Evolutionary conservation across 2,888 invertebrate genomes (phyloP).

Genomic region (Agrenia bidenticulata): DNA sequence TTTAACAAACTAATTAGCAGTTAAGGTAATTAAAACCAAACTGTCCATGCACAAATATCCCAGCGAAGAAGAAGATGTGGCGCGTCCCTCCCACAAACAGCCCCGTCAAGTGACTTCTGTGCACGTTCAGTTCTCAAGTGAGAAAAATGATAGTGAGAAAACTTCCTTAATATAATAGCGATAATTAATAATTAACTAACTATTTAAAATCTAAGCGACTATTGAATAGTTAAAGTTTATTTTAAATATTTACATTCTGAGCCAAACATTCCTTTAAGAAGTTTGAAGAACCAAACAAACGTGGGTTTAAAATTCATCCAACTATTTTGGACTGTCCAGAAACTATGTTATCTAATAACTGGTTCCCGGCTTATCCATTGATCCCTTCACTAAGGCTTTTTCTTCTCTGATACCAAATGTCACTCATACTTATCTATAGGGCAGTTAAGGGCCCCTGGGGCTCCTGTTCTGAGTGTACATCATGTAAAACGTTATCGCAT

Average conservation of each 20-base stretch:
- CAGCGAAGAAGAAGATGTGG: not conserved
- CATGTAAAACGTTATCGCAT: no score
- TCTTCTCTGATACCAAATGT: no score
- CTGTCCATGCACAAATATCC: constrained; percentile 28
- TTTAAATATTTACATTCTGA: not conserved
- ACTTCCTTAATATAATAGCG: constrained; percentile 42
- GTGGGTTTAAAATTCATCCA: no score
- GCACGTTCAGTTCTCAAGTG: constrained; percentile 34
- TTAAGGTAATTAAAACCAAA: constrained; percentile 12
- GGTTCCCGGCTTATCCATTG: no score
- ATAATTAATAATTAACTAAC: constrained; percentile 11
- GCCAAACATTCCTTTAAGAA: constrained; percentile 1
- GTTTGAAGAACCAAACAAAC: no score
- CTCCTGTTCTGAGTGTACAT: no score
- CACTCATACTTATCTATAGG: no score
- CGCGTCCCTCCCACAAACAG: no score
- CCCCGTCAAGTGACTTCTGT: not conserved
- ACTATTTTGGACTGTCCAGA: no score
- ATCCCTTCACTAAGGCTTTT: no score
- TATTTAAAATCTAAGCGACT: constrained; percentile 5
- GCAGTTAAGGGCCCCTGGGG: no score
- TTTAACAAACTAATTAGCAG: not conserved
- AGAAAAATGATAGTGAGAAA: constrained; percentile 48
- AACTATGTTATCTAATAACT: no score
- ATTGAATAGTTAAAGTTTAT: constrained; percentile 9